These are phyloP conservation scores for Eulimnadia texana DNA, from an alignment of 1,140 invertebrate species.

Conservation along the genomic window DNA sequence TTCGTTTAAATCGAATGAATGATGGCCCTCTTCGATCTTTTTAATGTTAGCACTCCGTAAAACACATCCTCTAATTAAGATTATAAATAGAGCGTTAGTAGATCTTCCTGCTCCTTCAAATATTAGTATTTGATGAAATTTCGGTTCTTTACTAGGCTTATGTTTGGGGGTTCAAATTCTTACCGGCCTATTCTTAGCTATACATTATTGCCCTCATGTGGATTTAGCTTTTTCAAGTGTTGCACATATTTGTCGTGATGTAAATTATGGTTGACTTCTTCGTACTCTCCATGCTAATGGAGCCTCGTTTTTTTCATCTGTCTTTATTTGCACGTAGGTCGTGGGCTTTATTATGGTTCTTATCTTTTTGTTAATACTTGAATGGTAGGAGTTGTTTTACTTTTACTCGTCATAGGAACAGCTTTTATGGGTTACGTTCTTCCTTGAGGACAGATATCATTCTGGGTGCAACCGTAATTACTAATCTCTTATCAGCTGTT, in stretches of 20 bases:
- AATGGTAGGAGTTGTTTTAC: constrained; percentile 38
- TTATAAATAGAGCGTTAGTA: constrained; percentile 20
- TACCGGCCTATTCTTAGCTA: constrained; percentile 40
- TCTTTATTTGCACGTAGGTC: constrained; percentile 26
- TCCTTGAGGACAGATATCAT: constrained; percentile 55
- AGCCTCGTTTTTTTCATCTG: constrained; percentile 28
- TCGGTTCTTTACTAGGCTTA: constrained; percentile 39
- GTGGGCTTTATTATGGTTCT: constrained; percentile 26
- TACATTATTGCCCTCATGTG: constrained; percentile 40
- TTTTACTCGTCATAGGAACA: constrained; percentile 43
- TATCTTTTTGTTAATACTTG: constrained; percentile 33
- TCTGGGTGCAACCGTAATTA: constrained; percentile 56
- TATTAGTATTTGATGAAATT: constrained; percentile 23
- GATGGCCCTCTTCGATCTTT: constrained; percentile 14
- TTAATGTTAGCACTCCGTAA: constrained; percentile 19
- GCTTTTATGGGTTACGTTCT: constrained; percentile 53
- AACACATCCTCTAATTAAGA: constrained; percentile 21
- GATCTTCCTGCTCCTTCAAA: constrained; percentile 21
- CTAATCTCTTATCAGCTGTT: constrained; percentile 48
- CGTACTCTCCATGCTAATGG: constrained; percentile 38
- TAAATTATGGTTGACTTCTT: constrained; percentile 34
- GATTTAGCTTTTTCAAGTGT: constrained; percentile 40
- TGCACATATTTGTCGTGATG: constrained; percentile 25
- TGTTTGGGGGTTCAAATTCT: constrained; percentile 43
- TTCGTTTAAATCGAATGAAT: constrained; percentile 17